Evolutionary conservation across 2,797 vertebrate genomes (phyloP).

Genomic region (Siniperca obscura): DNA sequence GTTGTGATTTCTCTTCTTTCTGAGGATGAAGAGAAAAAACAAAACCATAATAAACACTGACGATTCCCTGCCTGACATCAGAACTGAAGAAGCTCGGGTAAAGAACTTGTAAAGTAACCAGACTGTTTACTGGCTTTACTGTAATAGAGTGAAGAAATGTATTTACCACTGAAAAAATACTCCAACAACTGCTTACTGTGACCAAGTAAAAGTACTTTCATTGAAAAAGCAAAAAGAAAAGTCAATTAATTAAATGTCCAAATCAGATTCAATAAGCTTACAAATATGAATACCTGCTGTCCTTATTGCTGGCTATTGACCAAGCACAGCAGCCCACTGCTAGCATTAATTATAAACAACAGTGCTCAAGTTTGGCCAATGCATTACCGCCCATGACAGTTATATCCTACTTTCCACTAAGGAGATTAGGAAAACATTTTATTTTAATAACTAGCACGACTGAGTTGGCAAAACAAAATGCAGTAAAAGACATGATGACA

Average conservation of each 20-base stretch:
- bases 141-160: neutral
- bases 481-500: neutral
- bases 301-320: neutral
- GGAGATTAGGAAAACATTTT: neutral
- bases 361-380: neutral
- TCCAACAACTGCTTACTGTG: neutral
- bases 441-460: neutral
- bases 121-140: neutral
- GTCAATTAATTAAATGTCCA: neutral
- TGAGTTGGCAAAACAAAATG: neutral
- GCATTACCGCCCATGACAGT: neutral
- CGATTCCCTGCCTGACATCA: neutral
- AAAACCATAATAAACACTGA: neutral
- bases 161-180: neutral
- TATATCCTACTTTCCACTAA: neutral
- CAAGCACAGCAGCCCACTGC: neutral
- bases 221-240: neutral
- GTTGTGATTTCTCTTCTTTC: constrained; percentile 82
- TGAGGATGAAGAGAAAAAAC: constrained; percentile 59
- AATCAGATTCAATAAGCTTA: neutral
- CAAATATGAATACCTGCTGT: neutral
- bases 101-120: neutral
- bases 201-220: neutral
- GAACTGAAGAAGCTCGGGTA: neutral
- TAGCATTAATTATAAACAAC: neutral